Base-by-base conservation (phyloP, 2,888 invertebrate species). In the Furcula furcula region DNA sequence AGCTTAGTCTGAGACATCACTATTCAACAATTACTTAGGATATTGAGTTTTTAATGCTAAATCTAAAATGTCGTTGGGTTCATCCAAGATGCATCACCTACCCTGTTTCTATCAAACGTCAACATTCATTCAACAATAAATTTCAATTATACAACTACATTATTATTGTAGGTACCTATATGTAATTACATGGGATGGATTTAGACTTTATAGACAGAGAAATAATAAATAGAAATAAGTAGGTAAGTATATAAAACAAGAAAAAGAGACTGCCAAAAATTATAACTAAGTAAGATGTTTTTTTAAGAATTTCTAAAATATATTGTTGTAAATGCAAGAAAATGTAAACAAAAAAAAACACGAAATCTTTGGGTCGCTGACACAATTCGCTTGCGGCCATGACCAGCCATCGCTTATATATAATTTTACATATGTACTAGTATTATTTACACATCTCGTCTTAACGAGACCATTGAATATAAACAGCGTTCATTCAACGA, bases 31-130 rank as follows among this genome's bases (percentile, higher is more conserved):
- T n/a, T n/a, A n/a, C n/a, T n/a, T n/a, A n/a, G n/a, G n/a, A n/a
- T n/a, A n/a, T n/a, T n/a, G n/a, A n/a, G n/a, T n/a, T n/a, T n/a
- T n/a, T n/a, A n/a, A n/a, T n/a, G n/a, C n/a, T n/a, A n/a, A n/a
- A n/a, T n/a, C n/a, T n/a, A n/a, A n/a, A n/a, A n/a, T n/a, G n/a
- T 79, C 78, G 75, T 77, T 79, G 78, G 77, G 76, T 60, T 79
- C 73, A 70, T 69, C 70, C 71, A 74, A 67, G 70, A 74, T 67
- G 73, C 68, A 61, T 65, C 55, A 74, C 75, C 78, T 81, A 82
- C 79, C 83, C 83, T 83, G 81, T 81, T 59, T 59, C 70, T 73
- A 75, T 65, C 65, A 69, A 65, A 65, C 55, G 47, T 66, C 61
- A 71, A 69, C 70, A 59, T 65, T 64, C 62, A 66, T 57, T 54